Percentiles rank a stretch among this genome's conserved stretches.
phyloP scores from a whole-genome alignment of 2,888 invertebrate genomes.

The Anagyrus pseudococci region DNA sequence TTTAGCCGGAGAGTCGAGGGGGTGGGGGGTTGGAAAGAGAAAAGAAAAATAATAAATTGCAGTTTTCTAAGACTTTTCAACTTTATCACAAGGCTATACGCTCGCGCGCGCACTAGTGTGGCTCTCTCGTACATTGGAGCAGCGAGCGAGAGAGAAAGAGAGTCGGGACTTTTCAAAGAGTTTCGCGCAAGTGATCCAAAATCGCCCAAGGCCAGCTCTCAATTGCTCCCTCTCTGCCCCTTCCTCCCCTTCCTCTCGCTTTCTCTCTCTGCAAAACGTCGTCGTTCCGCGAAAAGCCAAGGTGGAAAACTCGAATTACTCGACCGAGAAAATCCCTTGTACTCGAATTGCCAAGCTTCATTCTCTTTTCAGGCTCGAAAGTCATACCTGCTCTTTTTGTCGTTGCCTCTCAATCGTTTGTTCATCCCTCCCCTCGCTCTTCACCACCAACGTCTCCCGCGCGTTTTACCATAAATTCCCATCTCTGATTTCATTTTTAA shows the following conservation, averaged over 20 bases:
- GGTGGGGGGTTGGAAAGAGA: no score
- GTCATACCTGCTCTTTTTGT: conserved; percentile 1
- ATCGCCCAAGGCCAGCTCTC: conserved; percentile 22
- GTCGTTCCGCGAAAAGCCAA: conserved; percentile 14
- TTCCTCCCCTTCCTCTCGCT: neutral
- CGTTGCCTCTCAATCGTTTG: neutral
- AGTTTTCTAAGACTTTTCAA: neutral
- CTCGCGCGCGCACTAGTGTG: no score
- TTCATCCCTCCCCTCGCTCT: neutral
- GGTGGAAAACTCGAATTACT: conserved; percentile 29
- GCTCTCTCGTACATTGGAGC: no score
- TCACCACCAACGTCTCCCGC: no score
- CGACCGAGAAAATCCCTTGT: conserved; percentile 29
- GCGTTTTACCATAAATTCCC: no score
- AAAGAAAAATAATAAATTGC: neutral
- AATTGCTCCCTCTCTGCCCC: conserved; percentile 12
- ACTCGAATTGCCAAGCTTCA: conserved; percentile 29
- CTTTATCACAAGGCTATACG: no score
- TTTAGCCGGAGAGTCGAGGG: neutral
- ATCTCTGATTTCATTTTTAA: no score
- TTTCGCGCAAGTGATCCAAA: neutral
- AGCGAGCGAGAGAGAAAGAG: no score
- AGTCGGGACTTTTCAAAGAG: conserved; percentile 8
- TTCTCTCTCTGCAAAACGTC: conserved; percentile 4
- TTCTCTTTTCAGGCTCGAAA: conserved; percentile 22